phyloP scores from a whole-genome alignment of 2,113 vertebrate species.

The Pluvianellus socialis region DNA sequence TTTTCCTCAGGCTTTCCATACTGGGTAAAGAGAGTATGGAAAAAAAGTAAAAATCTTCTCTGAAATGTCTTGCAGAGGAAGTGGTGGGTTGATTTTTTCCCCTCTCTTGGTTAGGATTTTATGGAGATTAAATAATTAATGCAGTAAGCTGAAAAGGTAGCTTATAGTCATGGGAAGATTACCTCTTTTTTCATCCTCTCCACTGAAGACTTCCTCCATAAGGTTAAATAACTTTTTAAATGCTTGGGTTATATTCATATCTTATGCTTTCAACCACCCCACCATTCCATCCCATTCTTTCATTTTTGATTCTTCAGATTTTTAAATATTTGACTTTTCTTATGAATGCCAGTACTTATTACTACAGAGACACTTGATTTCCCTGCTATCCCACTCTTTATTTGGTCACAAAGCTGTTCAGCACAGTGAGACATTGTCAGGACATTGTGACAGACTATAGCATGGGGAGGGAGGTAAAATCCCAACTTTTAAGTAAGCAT shows the following conservation, averaged over 20 bases:
- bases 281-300: accelerated
- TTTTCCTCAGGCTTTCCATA: background rate
- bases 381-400: background rate
- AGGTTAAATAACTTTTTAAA: background rate
- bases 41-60: background rate
- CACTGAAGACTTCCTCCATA: background rate
- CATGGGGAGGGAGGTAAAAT: background rate
- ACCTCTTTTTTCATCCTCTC: background rate
- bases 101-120: background rate
- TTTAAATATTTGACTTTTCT: background rate
- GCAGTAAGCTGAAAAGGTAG: background rate
- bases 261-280: background rate
- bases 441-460: background rate
- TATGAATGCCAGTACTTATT: background rate
- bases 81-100: accelerated
- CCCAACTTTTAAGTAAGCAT: background rate
- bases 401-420: background rate
- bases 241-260: background rate
- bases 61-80: background rate
- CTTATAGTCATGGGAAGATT: background rate
- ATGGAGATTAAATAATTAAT: background rate
- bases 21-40: background rate
- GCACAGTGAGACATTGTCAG: background rate
- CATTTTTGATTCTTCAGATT: background rate
- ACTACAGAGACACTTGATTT: background rate